Evolutionary conservation across 2,888 invertebrate genomes (phyloP).

Genomic region (Imbricaverruca yamaguchii): DNA sequence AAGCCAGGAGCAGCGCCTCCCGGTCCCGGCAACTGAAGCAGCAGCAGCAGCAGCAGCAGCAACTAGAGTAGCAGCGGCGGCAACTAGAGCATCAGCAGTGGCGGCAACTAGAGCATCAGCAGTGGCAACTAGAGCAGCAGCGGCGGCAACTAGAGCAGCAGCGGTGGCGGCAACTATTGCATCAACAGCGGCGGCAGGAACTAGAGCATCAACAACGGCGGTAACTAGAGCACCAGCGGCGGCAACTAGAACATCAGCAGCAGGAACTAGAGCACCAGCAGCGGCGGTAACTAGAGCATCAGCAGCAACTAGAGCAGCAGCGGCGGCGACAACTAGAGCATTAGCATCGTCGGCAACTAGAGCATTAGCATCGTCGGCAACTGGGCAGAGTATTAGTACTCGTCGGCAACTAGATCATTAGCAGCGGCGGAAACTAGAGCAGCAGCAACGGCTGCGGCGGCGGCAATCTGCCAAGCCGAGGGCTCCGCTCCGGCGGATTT

Average conservation of each 20-base stretch:
- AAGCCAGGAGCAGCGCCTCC: neutral
- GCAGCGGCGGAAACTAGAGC: conserved; percentile 31
- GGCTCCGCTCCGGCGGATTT: too few relatives aligned
- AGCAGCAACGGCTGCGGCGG: conserved; percentile 27
- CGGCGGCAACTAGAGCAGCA: too few relatives aligned
- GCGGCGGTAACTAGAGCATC: conserved; percentile 29
- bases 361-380: too few relatives aligned
- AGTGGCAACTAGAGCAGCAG: too few relatives aligned
- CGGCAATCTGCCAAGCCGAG: conserved; percentile 17
- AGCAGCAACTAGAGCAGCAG: conserved; percentile 46
- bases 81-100: too few relatives aligned
- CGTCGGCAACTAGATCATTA: too few relatives aligned
- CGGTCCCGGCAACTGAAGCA: neutral
- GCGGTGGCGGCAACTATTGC: conserved; percentile 24
- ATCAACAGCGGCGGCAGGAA: conserved; percentile 29
- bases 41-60: conserved; percentile 29
- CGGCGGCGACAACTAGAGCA: conserved; percentile 39
- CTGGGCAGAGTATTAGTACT: too few relatives aligned
- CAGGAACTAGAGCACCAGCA: conserved; percentile 14
- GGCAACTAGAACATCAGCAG: neutral
- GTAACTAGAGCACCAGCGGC: conserved; percentile 30
- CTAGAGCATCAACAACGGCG: conserved; percentile 31
- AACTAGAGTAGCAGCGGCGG: neutral
- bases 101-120: too few relatives aligned
- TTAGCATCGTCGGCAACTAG: too few relatives aligned